These are phyloP conservation scores for Choristoneura rosaceana DNA, from an alignment of 2,888 invertebrate species.

Conservation along the genomic window DNA sequence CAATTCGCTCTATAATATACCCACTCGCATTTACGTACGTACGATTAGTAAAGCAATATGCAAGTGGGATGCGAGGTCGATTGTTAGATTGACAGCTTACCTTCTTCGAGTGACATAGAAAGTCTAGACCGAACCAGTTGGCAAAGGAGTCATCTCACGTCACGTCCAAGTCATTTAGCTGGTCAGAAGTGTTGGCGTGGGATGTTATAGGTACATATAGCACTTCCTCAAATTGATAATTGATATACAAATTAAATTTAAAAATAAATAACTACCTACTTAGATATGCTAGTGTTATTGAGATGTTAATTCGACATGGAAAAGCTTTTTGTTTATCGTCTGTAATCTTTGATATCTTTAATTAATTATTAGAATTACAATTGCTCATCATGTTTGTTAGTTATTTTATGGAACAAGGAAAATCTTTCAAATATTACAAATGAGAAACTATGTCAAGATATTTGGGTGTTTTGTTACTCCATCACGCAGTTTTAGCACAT, in stretches of 20 bases:
- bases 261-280: no score
- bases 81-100: conserved; percentile 8
- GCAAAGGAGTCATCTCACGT: conserved; percentile 1
- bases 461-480: no score
- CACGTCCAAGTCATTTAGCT: neutral
- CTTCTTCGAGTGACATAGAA: neutral
- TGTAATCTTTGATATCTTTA: conserved; percentile 22
- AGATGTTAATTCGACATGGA: conserved; percentile 23
- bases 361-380: conserved; percentile 18
- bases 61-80: conserved; percentile 12
- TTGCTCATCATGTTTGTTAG: conserved; percentile 6
- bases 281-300: neutral
- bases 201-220: conserved; percentile 16
- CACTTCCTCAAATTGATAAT: conserved; percentile 47
- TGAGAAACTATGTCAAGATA: no score
- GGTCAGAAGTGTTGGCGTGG: conserved; percentile 17
- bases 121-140: neutral
- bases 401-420: conserved; percentile 4
- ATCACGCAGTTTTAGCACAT: no score
- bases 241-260: no score
- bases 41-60: neutral
- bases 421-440: neutral
- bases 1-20: neutral
- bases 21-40: neutral
- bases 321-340: conserved; percentile 34